These are phyloP conservation scores for Drosophila aff. DNA, from an alignment of 1,140 invertebrate genomes.

Conservation along the genomic window DNA sequence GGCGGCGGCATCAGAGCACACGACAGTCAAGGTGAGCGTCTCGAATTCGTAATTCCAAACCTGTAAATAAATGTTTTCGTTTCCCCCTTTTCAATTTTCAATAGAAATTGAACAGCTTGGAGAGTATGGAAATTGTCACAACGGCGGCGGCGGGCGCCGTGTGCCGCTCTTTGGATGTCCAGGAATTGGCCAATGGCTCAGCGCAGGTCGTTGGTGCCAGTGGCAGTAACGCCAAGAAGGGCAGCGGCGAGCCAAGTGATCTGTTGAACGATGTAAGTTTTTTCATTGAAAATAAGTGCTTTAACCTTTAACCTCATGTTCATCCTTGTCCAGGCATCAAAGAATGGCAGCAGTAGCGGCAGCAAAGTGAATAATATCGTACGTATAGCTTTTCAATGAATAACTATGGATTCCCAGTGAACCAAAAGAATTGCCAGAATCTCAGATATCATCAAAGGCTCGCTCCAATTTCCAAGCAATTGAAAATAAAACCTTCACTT, in stretches of 20 bases:
- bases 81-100: neutral
- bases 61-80: neutral
- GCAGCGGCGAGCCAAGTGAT: slow-evolving; percentile 55
- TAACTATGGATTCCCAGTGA: neutral
- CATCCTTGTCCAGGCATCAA: slow-evolving; percentile 42
- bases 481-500: neutral
- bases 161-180: slow-evolving; percentile 50
- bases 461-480: neutral
- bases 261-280: slow-evolving; percentile 62
- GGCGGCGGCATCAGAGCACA: slow-evolving; percentile 46
- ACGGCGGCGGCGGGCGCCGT: neutral
- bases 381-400: slow-evolving; percentile 35
- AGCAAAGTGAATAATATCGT: slow-evolving; percentile 76
- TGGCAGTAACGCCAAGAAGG: slow-evolving; percentile 47
- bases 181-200: slow-evolving; percentile 53
- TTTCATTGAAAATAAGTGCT: neutral
- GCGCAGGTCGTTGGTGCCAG: slow-evolving; percentile 55
- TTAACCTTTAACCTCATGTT: neutral
- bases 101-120: slow-evolving; percentile 54
- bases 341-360: slow-evolving; percentile 65
- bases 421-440: neutral
- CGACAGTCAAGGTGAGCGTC: slow-evolving; percentile 58
- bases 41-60: neutral
- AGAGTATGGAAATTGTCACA: slow-evolving; percentile 40
- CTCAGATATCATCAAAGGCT: neutral